Evolutionary conservation across 2,113 vertebrate genomes (phyloP).

Genomic region (Cynoglossus semilaevis): DNA sequence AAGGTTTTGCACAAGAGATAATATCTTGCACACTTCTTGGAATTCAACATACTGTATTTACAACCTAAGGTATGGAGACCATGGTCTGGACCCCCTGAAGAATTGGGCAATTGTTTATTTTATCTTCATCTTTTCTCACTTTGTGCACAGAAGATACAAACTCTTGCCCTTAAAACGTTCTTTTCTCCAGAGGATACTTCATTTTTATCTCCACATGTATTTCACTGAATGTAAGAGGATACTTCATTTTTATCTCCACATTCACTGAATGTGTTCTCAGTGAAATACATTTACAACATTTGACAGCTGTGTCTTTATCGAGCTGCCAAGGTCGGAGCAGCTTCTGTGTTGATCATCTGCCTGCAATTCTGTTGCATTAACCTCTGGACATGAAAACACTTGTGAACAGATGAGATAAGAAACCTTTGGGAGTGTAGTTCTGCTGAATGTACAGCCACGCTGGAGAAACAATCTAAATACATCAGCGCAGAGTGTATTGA

Average conservation of each 20-base stretch:
- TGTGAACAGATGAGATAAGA: conserved; percentile 39
- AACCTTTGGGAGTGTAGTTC: conserved; percentile 4
- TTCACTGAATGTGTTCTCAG: neutral
- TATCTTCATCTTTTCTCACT: no score
- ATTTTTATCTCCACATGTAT: neutral
- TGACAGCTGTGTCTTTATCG: conserved; percentile 17
- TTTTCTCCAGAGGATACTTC: neutral
- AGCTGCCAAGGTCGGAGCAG: neutral
- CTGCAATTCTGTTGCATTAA: conserved; percentile 6
- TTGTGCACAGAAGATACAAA: no score
- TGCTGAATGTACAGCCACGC: conserved; percentile 30
- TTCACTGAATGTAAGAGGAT: neutral
- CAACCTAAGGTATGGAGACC: no score
- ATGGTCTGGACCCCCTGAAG: no score
- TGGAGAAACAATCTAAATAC: conserved; percentile 38
- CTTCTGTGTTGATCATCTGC: conserved; percentile 5
- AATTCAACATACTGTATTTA: no score
- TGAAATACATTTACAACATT: neutral
- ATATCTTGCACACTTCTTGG: no score
- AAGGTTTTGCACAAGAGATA: no score
- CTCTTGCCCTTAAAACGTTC: no score
- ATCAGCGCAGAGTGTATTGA: conserved; percentile 31
- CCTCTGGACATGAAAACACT: conserved; percentile 14
- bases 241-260: neutral
- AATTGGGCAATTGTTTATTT: no score